Percentiles rank a stretch among this genome's conserved stretches.
Conservation (phyloP, 2,888 invertebrate species). For the Campopleginae sp. region DNA sequence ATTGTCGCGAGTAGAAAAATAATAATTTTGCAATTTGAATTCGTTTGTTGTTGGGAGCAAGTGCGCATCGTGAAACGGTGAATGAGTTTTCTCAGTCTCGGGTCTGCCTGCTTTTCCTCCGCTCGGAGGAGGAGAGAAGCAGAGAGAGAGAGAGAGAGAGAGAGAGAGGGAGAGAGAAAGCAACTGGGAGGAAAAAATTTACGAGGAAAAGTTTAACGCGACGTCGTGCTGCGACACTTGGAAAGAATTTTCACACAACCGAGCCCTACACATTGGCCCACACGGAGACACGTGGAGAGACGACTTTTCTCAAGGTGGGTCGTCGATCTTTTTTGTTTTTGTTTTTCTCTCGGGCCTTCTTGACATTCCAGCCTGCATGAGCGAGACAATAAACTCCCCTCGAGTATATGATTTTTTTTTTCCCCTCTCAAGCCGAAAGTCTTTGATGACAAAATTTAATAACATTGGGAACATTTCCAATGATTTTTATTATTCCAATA, state of each 20-base stretch:
- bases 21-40: background rate
- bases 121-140: too few species aligned
- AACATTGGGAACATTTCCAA: background rate
- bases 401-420: slow-evolving; percentile 16
- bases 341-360: slow-evolving; percentile 30
- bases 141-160: slow-evolving; percentile 9
- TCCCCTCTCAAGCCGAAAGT: background rate
- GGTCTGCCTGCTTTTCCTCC: background rate
- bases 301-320: slow-evolving; percentile 43
- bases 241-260: slow-evolving; percentile 31
- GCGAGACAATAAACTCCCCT: slow-evolving; percentile 36
- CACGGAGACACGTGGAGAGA: slow-evolving; percentile 16
- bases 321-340: slow-evolving; percentile 45
- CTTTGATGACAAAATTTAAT: slow-evolving; percentile 20
- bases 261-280: background rate
- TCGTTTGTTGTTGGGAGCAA: slow-evolving; percentile 23
- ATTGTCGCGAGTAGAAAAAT: background rate
- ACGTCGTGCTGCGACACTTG: slow-evolving; percentile 59
- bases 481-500: background rate
- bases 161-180: slow-evolving; percentile 11
- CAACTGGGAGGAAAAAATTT: slow-evolving; percentile 61
- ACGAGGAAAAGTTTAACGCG: slow-evolving; percentile 66
- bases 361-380: slow-evolving; percentile 31
- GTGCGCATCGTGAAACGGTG: slow-evolving; percentile 63
- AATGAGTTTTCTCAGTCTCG: slow-evolving; percentile 60